Base-by-base conservation (phyloP, 2,888 invertebrate species). In the Calephelis perditalis region DNA sequence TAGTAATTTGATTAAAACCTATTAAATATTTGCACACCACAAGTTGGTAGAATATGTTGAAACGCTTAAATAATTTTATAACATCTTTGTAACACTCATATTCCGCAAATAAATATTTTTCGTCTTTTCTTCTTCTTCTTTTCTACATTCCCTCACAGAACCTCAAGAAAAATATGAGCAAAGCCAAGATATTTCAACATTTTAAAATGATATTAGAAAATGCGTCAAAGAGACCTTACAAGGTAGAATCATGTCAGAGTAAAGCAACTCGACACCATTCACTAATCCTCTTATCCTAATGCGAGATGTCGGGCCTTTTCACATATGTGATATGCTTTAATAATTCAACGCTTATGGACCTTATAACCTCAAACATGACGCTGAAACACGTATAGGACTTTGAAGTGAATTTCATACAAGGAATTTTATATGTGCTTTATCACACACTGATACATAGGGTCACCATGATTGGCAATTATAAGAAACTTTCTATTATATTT, bases 241-340 rank as follows among this genome's bases (percentile, higher is more conserved):
- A 61, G 60, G 36, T 63, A 58, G 59, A 66, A 66, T 65, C 60
- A 59, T 63, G 67, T 63, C 65, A 63, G 60, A 57, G 62, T 58
- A 59, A 63, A 57, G 65, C 65, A 62, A 66, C 65, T 56, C 64
- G 63, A 68, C 65, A 64, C 63, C 65, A 61, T 59, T 62, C 62
- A 45, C 47, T 68, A 68, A 68, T 66, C 67, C 64, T 68, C 66
- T 66, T 68, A 66, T 62, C 64, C 61, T 60, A 58, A 65, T 65
- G 63, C 46, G 61, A 60, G 63, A 56, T 56, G 60, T 62, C 62
- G 56, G 58, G 57, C 55, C 63, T 66, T 66, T 65, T 65, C 62
- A 57, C 61, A 58, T 64, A 26, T 55, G 45, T 26, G 60, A 40
- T 49, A 58, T 12, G 35, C 45, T 58, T 44, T 52, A 40, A 58